These are phyloP conservation scores for Hipparchia sbordonii DNA, from an alignment of 2,888 invertebrate species.

Conservation along the genomic window DNA sequence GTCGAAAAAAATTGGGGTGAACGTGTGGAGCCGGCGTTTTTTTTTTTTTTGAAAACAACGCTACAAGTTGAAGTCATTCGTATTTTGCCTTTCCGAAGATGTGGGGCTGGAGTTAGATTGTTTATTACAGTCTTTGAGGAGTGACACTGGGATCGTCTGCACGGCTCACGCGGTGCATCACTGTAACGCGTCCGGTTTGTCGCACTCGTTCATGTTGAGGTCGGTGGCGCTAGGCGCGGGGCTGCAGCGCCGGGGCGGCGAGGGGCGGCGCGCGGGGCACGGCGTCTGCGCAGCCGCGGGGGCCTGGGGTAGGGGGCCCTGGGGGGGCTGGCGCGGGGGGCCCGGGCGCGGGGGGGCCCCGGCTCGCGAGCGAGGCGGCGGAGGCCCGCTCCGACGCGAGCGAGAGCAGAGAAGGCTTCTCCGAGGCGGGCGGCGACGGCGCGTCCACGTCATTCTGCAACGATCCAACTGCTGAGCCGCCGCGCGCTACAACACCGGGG, in stretches of 20 bases:
- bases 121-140: not conserved
- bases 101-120: not conserved
- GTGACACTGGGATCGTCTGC: not conserved
- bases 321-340: constrained; percentile 48
- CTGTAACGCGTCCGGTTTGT: constrained; percentile 23
- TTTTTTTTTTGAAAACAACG: too few species aligned
- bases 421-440: constrained; percentile 73
- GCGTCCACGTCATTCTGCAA: constrained; percentile 82
- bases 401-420: constrained; percentile 60
- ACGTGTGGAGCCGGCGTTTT: too few species aligned
- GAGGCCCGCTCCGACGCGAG: constrained; percentile 54
- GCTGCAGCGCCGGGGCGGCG: constrained; percentile 44
- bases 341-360: constrained; percentile 42
- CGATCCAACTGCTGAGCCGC: constrained; percentile 75
- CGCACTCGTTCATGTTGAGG: constrained; percentile 50
- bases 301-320: constrained; percentile 44
- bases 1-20: too few species aligned
- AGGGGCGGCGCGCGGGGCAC: constrained; percentile 38
- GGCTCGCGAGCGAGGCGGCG: constrained; percentile 37
- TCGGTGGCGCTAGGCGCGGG: constrained; percentile 51
- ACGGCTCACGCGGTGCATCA: not conserved
- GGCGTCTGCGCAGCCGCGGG: constrained; percentile 38
- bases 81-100: not conserved
- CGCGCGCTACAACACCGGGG: constrained; percentile 68
- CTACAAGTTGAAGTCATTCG: too few species aligned